Percentiles rank a stretch among this genome's conserved stretches.
Evolutionary conservation across 2,113 vertebrate genomes (phyloP).

Genomic region (Empidonax traillii): DNA sequence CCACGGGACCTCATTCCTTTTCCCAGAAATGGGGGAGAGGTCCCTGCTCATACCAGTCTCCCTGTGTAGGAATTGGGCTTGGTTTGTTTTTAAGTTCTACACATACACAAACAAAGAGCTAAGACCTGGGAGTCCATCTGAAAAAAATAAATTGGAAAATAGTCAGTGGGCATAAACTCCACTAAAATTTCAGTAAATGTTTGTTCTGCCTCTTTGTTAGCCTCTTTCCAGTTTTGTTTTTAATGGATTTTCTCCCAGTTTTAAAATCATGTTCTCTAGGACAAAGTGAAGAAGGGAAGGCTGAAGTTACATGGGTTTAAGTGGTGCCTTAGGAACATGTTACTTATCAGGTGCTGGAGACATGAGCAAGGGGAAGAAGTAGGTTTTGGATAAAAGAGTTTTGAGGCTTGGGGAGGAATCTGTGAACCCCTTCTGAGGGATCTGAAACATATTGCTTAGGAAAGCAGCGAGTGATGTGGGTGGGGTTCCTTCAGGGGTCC

Average conservation of each 20-base stretch:
- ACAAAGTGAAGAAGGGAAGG: neutral
- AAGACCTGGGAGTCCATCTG: neutral
- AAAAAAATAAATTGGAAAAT: neutral
- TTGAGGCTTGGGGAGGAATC: neutral
- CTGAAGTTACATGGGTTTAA: neutral
- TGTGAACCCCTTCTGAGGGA: neutral
- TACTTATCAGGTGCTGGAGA: neutral
- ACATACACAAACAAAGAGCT: neutral
- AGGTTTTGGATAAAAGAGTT: neutral
- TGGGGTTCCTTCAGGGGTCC: neutral
- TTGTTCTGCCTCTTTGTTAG: neutral
- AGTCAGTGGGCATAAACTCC: neutral
- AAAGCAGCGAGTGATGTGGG: neutral
- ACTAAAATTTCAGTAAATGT: neutral
- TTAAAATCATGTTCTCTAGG: neutral
- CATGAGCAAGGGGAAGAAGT: neutral
- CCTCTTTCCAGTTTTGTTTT: neutral
- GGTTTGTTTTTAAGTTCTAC: conserved; percentile 35
- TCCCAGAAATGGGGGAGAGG: conserved; percentile 48
- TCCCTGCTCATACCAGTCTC: conserved; percentile 9
- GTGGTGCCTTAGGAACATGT: neutral
- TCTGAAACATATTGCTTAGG: neutral
- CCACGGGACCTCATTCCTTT: conserved; percentile 41
- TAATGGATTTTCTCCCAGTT: neutral
- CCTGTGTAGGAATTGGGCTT: conserved; percentile 1